Evolutionary conservation across 2,113 vertebrate species (phyloP).

Genomic region (Muntiacus reevesi): DNA sequence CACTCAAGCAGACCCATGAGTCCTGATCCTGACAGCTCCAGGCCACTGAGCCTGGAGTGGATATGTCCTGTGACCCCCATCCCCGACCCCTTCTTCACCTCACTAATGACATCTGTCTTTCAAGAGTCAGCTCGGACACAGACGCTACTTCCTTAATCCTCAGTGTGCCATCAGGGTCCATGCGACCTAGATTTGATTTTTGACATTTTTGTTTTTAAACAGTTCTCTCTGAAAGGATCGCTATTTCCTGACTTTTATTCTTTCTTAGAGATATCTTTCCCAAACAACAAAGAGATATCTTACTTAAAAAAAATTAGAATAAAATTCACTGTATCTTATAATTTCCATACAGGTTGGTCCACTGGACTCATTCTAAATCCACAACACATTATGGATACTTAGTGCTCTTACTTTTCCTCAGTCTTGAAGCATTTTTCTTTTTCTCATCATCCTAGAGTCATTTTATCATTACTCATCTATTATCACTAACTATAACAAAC

Average conservation of each 20-base stretch:
- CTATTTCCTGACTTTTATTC: not conserved
- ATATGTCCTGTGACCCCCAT: not conserved
- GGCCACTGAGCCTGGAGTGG: not conserved
- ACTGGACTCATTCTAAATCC: not conserved
- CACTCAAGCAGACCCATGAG: not conserved
- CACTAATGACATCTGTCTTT: not conserved
- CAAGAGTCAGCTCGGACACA: not conserved
- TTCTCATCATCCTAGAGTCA: not conserved
- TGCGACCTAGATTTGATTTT: not conserved
- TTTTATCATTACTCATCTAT: not conserved
- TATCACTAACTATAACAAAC: not conserved
- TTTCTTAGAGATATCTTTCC: not conserved
- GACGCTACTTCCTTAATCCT: not conserved
- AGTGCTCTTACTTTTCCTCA: not conserved
- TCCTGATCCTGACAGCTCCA: not conserved
- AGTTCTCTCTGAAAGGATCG: not conserved
- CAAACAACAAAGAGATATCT: slow-evolving; percentile 9
- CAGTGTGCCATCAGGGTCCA: not conserved
- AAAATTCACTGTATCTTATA: not conserved
- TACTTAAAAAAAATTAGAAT: not conserved
- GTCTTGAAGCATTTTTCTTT: not conserved
- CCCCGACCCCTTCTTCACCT: accelerated
- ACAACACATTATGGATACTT: not conserved
- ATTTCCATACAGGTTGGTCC: not conserved
- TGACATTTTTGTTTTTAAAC: not conserved